A percentile compares a stretch with the other conserved stretches of the same genome.
These are phyloP conservation scores for Oryzias woworae DNA, from an alignment of 2,113 vertebrate species.

Conservation along the genomic window DNA sequence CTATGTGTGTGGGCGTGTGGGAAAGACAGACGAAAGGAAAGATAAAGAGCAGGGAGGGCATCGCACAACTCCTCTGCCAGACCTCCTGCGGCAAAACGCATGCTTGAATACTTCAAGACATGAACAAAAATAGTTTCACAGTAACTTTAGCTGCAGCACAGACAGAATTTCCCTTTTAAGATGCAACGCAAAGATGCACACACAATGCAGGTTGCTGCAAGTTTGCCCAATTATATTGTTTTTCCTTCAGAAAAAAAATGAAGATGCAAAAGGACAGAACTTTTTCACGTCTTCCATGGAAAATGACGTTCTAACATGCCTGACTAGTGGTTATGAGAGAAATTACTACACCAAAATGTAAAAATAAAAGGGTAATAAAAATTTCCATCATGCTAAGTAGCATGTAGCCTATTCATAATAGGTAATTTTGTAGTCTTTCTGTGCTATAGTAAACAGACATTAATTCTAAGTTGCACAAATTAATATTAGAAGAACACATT, in stretches of 20 bases:
- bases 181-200: slow-evolving; percentile 70
- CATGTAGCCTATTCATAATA: no score
- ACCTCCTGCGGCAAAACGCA: slow-evolving; percentile 81
- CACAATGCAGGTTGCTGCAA: slow-evolving; percentile 71
- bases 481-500: no score
- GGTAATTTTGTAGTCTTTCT: no score
- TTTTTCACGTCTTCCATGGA: no score
- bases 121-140: slow-evolving; percentile 70
- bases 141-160: slow-evolving; percentile 75
- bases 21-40: slow-evolving; percentile 39
- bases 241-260: slow-evolving; percentile 27
- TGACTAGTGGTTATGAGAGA: no score
- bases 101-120: slow-evolving; percentile 80
- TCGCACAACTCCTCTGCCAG: slow-evolving; percentile 76
- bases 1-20: slow-evolving; percentile 37
- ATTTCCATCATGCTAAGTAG: no score
- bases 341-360: no score
- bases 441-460: no score
- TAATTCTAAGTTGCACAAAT: no score
- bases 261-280: no score
- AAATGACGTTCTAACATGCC: no score
- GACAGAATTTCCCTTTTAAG: slow-evolving; percentile 73
- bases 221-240: slow-evolving; percentile 69
- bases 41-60: slow-evolving; percentile 63
- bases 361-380: no score